Percentiles rank a stretch among this genome's conserved stretches.
phyloP scores from a whole-genome alignment of 2,888 invertebrate species.

The Monopis laevigella region DNA sequence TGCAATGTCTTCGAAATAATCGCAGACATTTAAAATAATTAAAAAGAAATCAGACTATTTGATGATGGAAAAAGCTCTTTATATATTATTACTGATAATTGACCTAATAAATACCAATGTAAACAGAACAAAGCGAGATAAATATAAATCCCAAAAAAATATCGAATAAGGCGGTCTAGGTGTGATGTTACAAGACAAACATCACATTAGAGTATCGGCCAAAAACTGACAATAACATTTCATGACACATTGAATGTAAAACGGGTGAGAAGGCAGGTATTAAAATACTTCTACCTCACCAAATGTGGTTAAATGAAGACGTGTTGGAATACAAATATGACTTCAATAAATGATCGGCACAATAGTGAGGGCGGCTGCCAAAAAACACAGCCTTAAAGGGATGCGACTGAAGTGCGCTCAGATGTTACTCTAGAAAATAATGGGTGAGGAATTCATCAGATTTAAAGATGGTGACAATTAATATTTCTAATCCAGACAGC shows the following conservation, averaged over 20 bases:
- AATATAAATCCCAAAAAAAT: not conserved
- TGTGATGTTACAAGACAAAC: not conserved
- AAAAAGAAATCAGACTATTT: too few species aligned
- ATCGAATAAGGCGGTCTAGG: not conserved
- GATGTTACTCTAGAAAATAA: not conserved
- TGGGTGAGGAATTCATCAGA: too few species aligned
- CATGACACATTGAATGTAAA: slow-evolving; percentile 13
- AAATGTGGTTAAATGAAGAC: slow-evolving; percentile 22
- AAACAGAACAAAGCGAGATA: too few species aligned
- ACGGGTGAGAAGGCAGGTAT: not conserved
- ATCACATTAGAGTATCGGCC: not conserved
- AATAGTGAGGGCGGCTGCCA: slow-evolving; percentile 11
- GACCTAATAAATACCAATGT: too few species aligned
- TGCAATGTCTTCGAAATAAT: too few species aligned
- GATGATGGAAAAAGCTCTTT: too few species aligned
- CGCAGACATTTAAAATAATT: too few species aligned
- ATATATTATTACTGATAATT: too few species aligned
- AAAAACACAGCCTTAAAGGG: slow-evolving; percentile 5
- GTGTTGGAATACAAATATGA: slow-evolving; percentile 20
- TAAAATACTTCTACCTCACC: slow-evolving; percentile 14
- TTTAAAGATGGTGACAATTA: too few species aligned
- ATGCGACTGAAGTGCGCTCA: not conserved
- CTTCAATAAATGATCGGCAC: slow-evolving; percentile 8
- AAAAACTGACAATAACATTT: slow-evolving; percentile 4
- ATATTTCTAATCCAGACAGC: too few species aligned